These are phyloP conservation scores for Lamprotornis superbus DNA, from an alignment of 2,113 vertebrate species.

Conservation along the genomic window DNA sequence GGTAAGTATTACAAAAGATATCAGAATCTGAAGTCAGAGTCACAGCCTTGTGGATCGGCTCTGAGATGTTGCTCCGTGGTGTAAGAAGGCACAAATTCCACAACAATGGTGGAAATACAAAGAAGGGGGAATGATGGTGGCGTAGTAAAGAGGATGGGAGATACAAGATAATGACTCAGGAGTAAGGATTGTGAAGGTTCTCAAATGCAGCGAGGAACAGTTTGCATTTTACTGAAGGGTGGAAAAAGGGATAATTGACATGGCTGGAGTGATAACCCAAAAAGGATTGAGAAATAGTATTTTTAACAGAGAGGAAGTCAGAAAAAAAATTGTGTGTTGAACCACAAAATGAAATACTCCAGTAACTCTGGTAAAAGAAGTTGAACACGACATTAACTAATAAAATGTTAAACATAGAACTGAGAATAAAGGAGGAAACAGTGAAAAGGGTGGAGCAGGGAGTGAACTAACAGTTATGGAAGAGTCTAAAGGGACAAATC, in stretches of 20 bases:
- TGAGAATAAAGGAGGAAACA: not conserved
- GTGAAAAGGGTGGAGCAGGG: not conserved
- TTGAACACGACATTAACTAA: not conserved
- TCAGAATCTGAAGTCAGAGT: not conserved
- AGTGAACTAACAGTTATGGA: fast-evolving
- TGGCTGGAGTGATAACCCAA: not conserved
- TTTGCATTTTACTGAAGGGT: not conserved
- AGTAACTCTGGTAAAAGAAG: not conserved
- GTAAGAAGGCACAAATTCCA: not conserved
- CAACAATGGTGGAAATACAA: not conserved
- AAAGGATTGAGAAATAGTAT: not conserved
- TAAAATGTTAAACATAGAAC: not conserved
- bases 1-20: not conserved
- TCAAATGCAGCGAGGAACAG: not conserved
- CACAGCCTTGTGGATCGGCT: not conserved
- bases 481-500: not conserved
- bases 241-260: not conserved
- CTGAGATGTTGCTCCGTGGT: not conserved
- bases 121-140: not conserved
- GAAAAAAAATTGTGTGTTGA: not conserved
- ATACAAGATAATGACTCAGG: not conserved
- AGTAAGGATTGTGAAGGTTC: not conserved
- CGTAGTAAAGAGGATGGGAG: not conserved
- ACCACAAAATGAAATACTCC: not conserved
- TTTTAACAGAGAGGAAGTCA: not conserved